A percentile compares a stretch with the other conserved stretches of the same genome.
These are phyloP conservation scores for Clarias platycephalus DNA, from an alignment of 2,797 vertebrate genomes.

Conservation along the genomic window DNA sequence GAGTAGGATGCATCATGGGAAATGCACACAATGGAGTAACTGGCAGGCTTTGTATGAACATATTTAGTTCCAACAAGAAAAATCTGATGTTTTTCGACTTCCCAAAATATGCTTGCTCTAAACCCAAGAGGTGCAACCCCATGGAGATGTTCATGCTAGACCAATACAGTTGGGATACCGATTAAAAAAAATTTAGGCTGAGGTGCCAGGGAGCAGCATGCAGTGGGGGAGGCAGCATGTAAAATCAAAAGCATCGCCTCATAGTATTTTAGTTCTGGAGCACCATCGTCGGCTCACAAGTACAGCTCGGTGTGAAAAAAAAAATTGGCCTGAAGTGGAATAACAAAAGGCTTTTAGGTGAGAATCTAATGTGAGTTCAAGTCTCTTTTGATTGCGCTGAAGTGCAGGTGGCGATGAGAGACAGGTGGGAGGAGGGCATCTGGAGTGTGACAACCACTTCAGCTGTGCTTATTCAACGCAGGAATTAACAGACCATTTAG, in stretches of 20 bases:
- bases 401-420: slow-evolving; percentile 60
- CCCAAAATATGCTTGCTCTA: slow-evolving; percentile 7
- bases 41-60: slow-evolving; percentile 12
- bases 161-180: slow-evolving; percentile 1
- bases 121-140: not conserved
- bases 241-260: not conserved
- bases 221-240: not conserved
- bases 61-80: slow-evolving; percentile 18
- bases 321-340: slow-evolving; percentile 61
- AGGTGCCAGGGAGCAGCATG: not conserved
- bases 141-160: slow-evolving; percentile 2
- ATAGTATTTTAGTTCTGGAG: slow-evolving; percentile 61
- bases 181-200: not conserved
- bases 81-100: slow-evolving; percentile 5
- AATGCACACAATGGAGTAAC: slow-evolving; percentile 8
- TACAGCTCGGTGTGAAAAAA: slow-evolving; percentile 54
- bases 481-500: slow-evolving; percentile 54
- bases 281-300: slow-evolving; percentile 72
- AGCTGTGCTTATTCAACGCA: slow-evolving; percentile 59
- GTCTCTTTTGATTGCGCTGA: slow-evolving; percentile 71
- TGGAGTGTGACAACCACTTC: slow-evolving; percentile 58
- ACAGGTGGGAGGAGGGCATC: slow-evolving; percentile 53
- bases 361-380: slow-evolving; percentile 73
- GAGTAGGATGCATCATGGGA: slow-evolving; percentile 31
- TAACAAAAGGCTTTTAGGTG: slow-evolving; percentile 72